Percentiles rank a stretch among this genome's conserved stretches.
These are phyloP conservation scores for Donacobius atricapilla DNA, from an alignment of 2,113 vertebrate genomes.

Conservation along the genomic window DNA sequence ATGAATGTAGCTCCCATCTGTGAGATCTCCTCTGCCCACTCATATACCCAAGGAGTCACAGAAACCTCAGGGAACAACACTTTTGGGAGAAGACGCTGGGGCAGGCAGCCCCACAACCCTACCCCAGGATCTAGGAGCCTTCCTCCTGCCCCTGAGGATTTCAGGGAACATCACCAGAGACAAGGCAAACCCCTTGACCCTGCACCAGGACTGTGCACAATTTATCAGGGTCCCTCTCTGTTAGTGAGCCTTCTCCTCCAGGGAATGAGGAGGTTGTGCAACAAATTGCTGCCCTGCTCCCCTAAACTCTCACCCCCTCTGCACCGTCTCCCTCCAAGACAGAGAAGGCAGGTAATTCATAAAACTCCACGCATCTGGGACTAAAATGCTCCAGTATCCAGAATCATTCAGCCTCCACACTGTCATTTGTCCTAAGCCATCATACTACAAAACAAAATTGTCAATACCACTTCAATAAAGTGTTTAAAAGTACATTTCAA, in stretches of 20 bases:
- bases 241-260: not conserved
- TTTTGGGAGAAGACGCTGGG: not conserved
- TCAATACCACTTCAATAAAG: not conserved
- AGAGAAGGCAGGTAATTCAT: not conserved
- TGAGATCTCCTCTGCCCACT: not conserved
- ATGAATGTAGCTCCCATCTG: not conserved
- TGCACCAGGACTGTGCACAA: not conserved
- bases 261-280: rapidly evolving
- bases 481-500: not conserved
- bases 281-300: not conserved
- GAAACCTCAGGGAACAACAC: not conserved
- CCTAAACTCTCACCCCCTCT: not conserved
- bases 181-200: not conserved
- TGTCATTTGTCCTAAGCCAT: not conserved
- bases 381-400: not conserved
- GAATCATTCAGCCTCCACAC: not conserved
- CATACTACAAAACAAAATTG: not conserved
- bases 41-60: not conserved
- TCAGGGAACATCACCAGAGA: not conserved
- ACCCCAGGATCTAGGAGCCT: not conserved
- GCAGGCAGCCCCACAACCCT: not conserved
- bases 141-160: not conserved
- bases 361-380: not conserved
- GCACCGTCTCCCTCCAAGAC: not conserved
- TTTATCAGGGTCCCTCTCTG: rapidly evolving